phyloP scores from a whole-genome alignment of 2,113 vertebrate genomes.

The Acanthisitta chloris region DNA sequence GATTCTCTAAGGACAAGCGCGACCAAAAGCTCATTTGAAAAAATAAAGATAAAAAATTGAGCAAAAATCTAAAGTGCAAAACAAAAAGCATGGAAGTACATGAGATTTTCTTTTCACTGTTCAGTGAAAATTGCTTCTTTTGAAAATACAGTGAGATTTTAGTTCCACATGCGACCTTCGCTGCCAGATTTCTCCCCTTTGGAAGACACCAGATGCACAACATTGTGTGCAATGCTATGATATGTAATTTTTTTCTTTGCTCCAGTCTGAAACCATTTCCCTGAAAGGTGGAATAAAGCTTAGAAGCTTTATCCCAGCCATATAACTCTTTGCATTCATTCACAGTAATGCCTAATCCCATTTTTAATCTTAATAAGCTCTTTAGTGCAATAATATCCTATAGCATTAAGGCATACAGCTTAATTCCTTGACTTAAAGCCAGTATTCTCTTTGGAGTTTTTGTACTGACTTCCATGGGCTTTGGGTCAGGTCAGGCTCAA shows the following conservation, averaged over 20 bases:
- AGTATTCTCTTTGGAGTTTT: background rate
- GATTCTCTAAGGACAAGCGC: background rate
- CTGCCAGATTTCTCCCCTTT: background rate
- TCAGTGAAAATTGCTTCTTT: background rate
- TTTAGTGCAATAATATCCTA: constrained; percentile 31
- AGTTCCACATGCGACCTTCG: background rate
- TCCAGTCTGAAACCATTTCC: background rate
- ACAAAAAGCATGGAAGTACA: background rate
- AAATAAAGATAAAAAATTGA: background rate
- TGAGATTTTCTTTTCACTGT: background rate
- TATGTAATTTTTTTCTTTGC: background rate
- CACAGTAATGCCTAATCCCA: constrained; percentile 24
- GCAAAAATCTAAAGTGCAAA: background rate
- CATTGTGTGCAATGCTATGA: background rate
- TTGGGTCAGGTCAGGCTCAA: background rate
- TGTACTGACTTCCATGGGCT: background rate
- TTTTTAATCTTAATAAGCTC: constrained; percentile 54
- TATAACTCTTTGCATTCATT: background rate
- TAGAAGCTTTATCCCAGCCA: background rate
- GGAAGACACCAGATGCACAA: background rate
- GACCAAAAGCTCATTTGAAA: background rate
- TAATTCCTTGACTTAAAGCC: constrained; percentile 20
- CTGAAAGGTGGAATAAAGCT: background rate
- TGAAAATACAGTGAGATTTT: background rate
- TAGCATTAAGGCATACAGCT: background rate